Base-by-base conservation (phyloP, 2,113 vertebrate genomes). In the Dasyornis broadbenti region DNA sequence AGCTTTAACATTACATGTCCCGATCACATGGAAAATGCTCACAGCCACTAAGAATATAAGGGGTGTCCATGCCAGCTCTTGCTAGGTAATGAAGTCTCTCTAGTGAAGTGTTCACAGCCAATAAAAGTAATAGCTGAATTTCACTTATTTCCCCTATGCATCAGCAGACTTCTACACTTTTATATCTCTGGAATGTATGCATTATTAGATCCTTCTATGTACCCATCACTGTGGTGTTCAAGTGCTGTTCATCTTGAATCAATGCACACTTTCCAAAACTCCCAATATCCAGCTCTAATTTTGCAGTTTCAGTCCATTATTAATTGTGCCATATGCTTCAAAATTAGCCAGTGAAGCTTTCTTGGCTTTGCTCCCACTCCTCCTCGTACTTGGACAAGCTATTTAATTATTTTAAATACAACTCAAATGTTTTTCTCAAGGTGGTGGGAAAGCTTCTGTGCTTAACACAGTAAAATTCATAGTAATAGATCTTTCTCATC, bases 311-410 rank as follows among this genome's bases (percentile, higher is more conserved):
- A 44, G 82, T 35, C 76, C 61, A 60, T 68, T 92, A 89, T 91
- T 93, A 91, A 90, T 96, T 94, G 86, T 70, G 64, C 89, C 86
- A 89, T 95, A 95, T 93, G 92, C 53, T 86, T 90, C 80, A 40
- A 83, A 90, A 92, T 81, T 24, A 94, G 82, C n/a, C 56, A 65
- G 28, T 68, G 69, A 94, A 91, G n/a, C 15, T 93, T 95, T 84
- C 70, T 76, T 95, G 93, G 87, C 84, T 90, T 85, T 87, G 40
- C 15, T 96, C 70, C 81, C 61, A 76, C 33, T 76, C 42, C 4
- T 91, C 7, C 15, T 40, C 1, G 0, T 86, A 89, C 28, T 57
- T 64, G 47, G n/a, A 61, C 23, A 85, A 94, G 72, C 18, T 26
- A n/a, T 87, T 86, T 53, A 64, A 84, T 72, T 82, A 81, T 75